Percentiles rank a stretch among this genome's conserved stretches.
These are phyloP conservation scores for Cyclura pinguis DNA, from an alignment of 2,797 vertebrate genomes.

Conservation along the genomic window DNA sequence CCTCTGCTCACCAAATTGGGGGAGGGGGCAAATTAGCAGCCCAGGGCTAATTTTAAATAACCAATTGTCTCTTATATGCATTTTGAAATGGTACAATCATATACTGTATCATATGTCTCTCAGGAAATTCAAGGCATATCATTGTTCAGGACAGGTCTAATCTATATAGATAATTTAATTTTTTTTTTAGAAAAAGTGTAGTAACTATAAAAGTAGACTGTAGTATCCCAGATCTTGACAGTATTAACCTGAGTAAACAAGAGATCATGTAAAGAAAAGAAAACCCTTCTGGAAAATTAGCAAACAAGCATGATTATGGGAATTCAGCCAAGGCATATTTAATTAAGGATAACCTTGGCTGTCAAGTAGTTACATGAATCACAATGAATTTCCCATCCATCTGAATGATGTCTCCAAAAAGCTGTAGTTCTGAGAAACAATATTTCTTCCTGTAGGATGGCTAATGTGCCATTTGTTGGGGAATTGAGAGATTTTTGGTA, in stretches of 20 bases:
- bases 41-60: background rate
- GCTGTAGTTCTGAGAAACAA: conserved; percentile 24
- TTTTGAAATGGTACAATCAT: background rate
- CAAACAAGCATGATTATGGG: conserved; percentile 26
- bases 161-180: conserved; percentile 8
- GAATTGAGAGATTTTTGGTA: no score
- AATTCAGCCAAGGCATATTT: conserved; percentile 60
- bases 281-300: conserved; percentile 41
- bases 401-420: conserved; percentile 43
- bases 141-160: conserved; percentile 7
- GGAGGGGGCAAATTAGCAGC: background rate
- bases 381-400: conserved; percentile 47
- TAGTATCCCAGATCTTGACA: conserved; percentile 27
- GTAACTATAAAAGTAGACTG: conserved; percentile 52
- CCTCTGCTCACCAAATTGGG: background rate
- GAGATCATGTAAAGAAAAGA: background rate
- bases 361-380: conserved; percentile 39
- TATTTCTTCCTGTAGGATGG: no score
- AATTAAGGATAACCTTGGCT: conserved; percentile 61
- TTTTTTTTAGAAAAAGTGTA: conserved; percentile 26
- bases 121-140: background rate
- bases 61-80: background rate
- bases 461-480: conserved; percentile 35
- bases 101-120: background rate
- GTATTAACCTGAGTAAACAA: conserved; percentile 25